Conservation (phyloP, 64 coral and sea anemone species). For the Dendrophyllia cribrosa region DNA sequence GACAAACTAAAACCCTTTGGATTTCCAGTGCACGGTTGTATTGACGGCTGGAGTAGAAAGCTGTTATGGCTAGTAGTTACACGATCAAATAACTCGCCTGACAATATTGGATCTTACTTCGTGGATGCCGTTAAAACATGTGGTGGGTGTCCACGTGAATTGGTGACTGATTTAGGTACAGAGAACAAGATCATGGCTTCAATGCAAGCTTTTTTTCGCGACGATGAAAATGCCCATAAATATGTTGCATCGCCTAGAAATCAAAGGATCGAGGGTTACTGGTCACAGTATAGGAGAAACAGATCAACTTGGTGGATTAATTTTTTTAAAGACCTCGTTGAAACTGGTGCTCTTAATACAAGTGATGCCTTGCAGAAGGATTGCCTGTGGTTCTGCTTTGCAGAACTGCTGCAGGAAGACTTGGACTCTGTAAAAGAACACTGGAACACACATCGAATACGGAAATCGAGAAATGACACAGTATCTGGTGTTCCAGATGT, state of each 20-base stretch:
- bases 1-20: background rate
- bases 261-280: conserved; percentile 5
- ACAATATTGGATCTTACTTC: conserved; percentile 15
- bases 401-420: too few species aligned
- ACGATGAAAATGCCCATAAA: background rate
- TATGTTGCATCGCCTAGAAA: conserved; percentile 12
- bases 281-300: background rate
- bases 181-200: background rate
- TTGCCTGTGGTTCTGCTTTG: too few species aligned
- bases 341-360: background rate
- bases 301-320: conserved; percentile 16
- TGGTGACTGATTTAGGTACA: conserved; percentile 7
- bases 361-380: background rate
- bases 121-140: background rate
- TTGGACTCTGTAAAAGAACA: too few species aligned
- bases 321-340: conserved; percentile 3
- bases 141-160: conserved; percentile 1
- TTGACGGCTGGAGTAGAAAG: background rate
- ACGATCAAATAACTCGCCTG: conserved; percentile 30
- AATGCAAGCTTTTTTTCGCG: conserved; percentile 5
- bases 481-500: background rate
- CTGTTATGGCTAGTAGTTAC: background rate
- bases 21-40: background rate
- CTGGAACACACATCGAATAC: too few species aligned
- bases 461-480: too few species aligned